Percentiles rank a stretch among this genome's conserved stretches.
phyloP scores from a whole-genome alignment of 2,113 vertebrate genomes.

The Trachemys scripta region DNA sequence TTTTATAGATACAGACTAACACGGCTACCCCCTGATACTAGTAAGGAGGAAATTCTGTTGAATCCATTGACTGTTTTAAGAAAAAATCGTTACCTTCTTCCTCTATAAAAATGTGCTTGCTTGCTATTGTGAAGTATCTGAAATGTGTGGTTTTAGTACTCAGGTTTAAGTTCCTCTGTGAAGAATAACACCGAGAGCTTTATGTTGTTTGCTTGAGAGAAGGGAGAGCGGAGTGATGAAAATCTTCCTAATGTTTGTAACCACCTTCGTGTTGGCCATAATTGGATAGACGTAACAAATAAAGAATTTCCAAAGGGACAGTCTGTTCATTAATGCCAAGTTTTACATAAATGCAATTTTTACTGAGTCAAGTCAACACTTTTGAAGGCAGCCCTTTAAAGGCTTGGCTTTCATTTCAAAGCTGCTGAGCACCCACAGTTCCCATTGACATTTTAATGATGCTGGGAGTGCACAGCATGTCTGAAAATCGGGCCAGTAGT shows the following conservation, averaged over 20 bases:
- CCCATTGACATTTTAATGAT: background rate
- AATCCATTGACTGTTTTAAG: background rate
- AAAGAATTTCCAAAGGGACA: background rate
- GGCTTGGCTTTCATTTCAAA: background rate
- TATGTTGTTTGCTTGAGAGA: background rate
- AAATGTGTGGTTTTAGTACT: background rate
- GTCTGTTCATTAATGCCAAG: background rate
- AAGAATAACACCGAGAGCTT: background rate
- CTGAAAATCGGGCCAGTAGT: background rate
- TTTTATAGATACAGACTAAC: too few species aligned
- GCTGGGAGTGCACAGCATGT: background rate
- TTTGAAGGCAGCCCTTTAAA: background rate
- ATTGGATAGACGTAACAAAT: background rate
- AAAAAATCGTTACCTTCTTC: background rate
- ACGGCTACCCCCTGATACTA: background rate
- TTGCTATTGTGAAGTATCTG: background rate
- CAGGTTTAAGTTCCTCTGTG: background rate
- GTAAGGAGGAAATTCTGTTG: background rate
- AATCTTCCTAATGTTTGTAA: background rate
- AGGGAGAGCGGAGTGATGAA: background rate
- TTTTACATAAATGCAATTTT: background rate
- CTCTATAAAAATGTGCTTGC: background rate
- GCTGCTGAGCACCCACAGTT: fast-evolving
- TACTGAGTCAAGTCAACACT: background rate
- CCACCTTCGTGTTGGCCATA: background rate